Evolutionary conservation across 2,797 vertebrate genomes (phyloP), one percentile per base, ranked within the genome.

Genomic region (Choloepus didactylus): DNA sequence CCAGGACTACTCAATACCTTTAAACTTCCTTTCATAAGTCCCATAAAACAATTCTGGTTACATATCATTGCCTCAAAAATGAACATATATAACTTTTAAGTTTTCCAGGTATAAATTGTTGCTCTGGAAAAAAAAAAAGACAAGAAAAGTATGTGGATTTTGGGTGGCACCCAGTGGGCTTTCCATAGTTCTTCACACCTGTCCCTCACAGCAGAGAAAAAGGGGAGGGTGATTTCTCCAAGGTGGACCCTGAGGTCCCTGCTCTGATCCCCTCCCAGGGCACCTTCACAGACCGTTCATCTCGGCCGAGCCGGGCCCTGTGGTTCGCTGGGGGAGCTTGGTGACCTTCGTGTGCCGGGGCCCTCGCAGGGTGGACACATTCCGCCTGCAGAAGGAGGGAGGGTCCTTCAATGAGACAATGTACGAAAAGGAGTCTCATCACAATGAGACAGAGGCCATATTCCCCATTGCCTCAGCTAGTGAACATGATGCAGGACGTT

Each of bases 331-430:
- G 2, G 54, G 60, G 11, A 2, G 4, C 9, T 5, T 49, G 2
- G 89, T 86, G 91, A 81, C 29, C 9, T 11, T 92, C 1, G 6
- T 25, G 35, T 95, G 92, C n/a, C 1, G 1, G 49, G 31, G 31
- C 5, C 51, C 79, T 38, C 77, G 38, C 49, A 38, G 6, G 3
- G 23, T 7, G 25, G 1, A 41, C 0, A 0, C 0, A 12, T 54
- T 59, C 18, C 31, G 0, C 5, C 49, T 75, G n/a, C 29, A 8
- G 8, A 44, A 35, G 23, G 2, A 29, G 0, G 35, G 29, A 44
- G 12, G 5, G 27, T 27, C 25, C 21, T 4, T 9, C 2, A 6
- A 27, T 3, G 3, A 54, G 12, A 3, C 6, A 19, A 14, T 14
- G 38, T 38, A 0, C 16, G 41, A 12, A 29, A 27, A 44, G 27